Evolutionary conservation across 2,888 invertebrate species (phyloP).

Genomic region (Limnephilus marmoratus): DNA sequence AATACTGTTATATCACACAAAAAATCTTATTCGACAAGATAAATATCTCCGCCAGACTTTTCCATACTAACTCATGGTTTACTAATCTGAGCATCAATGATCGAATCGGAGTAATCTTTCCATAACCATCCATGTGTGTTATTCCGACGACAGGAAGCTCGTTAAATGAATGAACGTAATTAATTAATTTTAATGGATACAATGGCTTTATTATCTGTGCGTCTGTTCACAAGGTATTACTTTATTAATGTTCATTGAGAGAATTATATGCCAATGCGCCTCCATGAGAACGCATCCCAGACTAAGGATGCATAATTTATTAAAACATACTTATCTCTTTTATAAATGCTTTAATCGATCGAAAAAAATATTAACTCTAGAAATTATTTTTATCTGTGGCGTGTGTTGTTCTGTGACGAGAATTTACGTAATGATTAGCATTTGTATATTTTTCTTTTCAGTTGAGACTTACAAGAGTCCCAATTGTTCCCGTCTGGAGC

Average conservation of each 20-base stretch:
- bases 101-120: neutral
- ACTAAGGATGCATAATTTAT: neutral
- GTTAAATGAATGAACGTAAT: slow-evolving; percentile 4
- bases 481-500: too few species aligned
- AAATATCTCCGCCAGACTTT: neutral
- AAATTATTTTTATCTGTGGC: neutral
- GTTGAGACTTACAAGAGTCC: too few species aligned
- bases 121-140: neutral
- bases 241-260: slow-evolving; percentile 29
- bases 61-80: neutral
- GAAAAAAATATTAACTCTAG: neutral
- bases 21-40: neutral
- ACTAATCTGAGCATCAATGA: neutral
- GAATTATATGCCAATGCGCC: slow-evolving; percentile 25
- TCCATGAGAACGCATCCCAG: neutral
- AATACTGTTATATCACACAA: neutral
- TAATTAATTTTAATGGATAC: slow-evolving; percentile 21
- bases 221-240: slow-evolving; percentile 4
- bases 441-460: too few species aligned
- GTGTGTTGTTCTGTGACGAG: neutral
- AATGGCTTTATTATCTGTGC: slow-evolving; percentile 23
- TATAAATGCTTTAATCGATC: neutral
- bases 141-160: slow-evolving; percentile 20
- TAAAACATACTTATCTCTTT: neutral
- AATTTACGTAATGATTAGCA: neutral